Percentiles rank a stretch among this genome's conserved stretches.
These are phyloP conservation scores for Endotricha flammealis DNA, from an alignment of 2,888 invertebrate species.

Conservation along the genomic window DNA sequence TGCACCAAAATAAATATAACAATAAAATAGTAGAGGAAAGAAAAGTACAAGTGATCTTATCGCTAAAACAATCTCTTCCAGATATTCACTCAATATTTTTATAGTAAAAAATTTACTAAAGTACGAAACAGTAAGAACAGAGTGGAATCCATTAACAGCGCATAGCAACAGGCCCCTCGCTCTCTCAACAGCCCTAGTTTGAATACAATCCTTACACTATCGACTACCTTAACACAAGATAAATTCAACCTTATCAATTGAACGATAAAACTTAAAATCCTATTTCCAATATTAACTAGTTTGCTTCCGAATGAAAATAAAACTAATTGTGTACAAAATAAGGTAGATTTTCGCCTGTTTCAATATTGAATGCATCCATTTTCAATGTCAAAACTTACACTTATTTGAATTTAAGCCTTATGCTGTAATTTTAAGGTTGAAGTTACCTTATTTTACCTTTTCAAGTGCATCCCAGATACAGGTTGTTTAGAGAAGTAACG, in stretches of 20 bases:
- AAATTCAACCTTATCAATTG: conserved; percentile 17
- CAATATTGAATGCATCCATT: conserved; percentile 14
- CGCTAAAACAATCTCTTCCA: too few relatives aligned
- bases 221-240: conserved; percentile 1
- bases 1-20: too few relatives aligned
- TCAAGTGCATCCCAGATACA: conserved; percentile 41
- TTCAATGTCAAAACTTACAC: conserved; percentile 31
- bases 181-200: conserved; percentile 26
- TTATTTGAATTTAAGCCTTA: conserved; percentile 12
- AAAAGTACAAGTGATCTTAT: too few relatives aligned
- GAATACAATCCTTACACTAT: conserved; percentile 25
- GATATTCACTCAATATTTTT: too few relatives aligned
- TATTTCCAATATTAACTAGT: conserved; percentile 9
- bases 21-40: too few relatives aligned
- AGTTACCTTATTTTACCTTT: conserved; percentile 10
- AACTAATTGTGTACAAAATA: not conserved
- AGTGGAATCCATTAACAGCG: conserved; percentile 33
- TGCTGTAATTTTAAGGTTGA: not conserved
- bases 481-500: conserved; percentile 35
- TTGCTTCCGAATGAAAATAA: conserved; percentile 10
- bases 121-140: conserved; percentile 10
- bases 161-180: conserved; percentile 53
- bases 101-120: too few relatives aligned
- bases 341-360: conserved; percentile 20
- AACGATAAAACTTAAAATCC: conserved; percentile 1